Evolutionary conservation across 2,797 vertebrate genomes (phyloP).

Genomic region (Ctenochaetus hawaiiensis): DNA sequence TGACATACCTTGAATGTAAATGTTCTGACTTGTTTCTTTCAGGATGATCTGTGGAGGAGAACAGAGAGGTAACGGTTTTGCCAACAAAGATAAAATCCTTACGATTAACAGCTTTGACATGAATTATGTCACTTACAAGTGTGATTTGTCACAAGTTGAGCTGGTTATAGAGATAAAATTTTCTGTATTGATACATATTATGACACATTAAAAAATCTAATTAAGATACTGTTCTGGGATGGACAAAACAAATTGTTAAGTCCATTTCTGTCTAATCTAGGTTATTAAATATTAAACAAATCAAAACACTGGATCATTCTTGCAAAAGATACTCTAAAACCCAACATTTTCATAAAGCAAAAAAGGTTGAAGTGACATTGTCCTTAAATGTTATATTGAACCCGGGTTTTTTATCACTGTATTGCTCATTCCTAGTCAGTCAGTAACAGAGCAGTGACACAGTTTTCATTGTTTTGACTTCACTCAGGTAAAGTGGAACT

Average conservation of each 20-base stretch:
- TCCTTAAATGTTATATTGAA: too few relatives aligned
- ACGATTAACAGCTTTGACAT: not conserved
- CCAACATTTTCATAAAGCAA: too few relatives aligned
- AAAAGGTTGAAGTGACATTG: too few relatives aligned
- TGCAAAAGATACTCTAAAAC: too few relatives aligned
- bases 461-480: not conserved
- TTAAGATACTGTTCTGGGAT: not conserved
- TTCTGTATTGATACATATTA: not conserved
- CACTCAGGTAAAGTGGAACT: not conserved
- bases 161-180: not conserved
- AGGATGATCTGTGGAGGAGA: conserved; percentile 85
- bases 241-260: too few relatives aligned
- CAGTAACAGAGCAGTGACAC: not conserved
- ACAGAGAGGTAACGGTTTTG: conserved; percentile 5
- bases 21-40: conserved; percentile 90
- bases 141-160: not conserved
- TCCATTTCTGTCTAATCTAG: too few relatives aligned
- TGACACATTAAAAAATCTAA: not conserved
- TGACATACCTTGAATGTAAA: conserved; percentile 86
- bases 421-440: not conserved
- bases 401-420: not conserved
- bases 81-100: not conserved
- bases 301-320: too few relatives aligned
- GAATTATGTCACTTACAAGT: not conserved
- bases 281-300: too few relatives aligned